phyloP scores from a whole-genome alignment of 2,888 invertebrate species.

The Torymus auratus region DNA sequence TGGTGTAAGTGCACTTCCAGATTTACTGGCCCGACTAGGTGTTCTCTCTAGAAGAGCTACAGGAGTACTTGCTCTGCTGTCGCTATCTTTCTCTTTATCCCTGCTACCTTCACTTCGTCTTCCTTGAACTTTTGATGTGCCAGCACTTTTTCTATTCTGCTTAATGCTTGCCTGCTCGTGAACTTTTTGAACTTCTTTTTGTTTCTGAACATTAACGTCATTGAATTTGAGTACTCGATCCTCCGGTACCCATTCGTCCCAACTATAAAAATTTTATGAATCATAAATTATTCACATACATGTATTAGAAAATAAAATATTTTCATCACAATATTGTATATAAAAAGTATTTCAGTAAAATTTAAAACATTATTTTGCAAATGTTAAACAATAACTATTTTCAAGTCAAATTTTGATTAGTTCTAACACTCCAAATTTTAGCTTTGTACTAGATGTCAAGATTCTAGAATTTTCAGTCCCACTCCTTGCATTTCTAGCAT shows the following conservation, averaged over 20 bases:
- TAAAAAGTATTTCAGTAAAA: too few relatives aligned
- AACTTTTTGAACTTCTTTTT: slow-evolving; percentile 80
- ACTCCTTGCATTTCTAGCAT: not conserved
- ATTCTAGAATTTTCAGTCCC: not conserved
- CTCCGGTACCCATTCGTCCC: slow-evolving; percentile 82
- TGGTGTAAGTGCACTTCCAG: slow-evolving; percentile 62
- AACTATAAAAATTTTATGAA: slow-evolving; percentile 68
- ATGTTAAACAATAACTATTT: too few relatives aligned
- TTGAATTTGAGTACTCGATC: slow-evolving; percentile 81
- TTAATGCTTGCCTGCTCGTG: slow-evolving; percentile 80
- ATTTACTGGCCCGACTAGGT: slow-evolving; percentile 66
- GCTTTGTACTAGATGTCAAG: not conserved
- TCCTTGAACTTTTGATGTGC: slow-evolving; percentile 67
- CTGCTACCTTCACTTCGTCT: slow-evolving; percentile 68
- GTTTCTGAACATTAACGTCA: slow-evolving; percentile 81
- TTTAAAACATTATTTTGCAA: too few relatives aligned
- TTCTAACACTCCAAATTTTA: too few relatives aligned
- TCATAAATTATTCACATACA: not conserved
- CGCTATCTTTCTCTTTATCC: slow-evolving; percentile 76
- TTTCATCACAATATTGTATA: too few relatives aligned
- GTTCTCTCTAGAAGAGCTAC: slow-evolving; percentile 70
- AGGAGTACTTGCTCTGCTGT: slow-evolving; percentile 83
- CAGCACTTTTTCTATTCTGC: slow-evolving; percentile 69
- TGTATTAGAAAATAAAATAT: too few relatives aligned
- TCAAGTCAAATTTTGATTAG: too few relatives aligned